phyloP scores from a whole-genome alignment of 1,140 invertebrate species.

The Drosophila sp. region DNA sequence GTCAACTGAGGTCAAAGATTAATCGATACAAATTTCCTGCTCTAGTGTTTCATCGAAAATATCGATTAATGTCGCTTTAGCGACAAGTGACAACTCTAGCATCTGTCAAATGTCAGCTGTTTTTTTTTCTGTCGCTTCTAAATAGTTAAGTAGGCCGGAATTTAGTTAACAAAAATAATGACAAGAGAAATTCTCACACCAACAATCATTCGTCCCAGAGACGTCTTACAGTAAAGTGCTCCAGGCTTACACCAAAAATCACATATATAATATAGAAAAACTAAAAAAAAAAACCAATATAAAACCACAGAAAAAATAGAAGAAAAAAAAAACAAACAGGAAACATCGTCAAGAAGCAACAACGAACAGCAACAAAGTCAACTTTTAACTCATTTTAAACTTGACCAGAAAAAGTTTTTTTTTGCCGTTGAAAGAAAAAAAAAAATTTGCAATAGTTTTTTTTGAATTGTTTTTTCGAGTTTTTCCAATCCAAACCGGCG shows the following conservation, averaged over 20 bases:
- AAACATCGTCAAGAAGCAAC: too few relatives aligned
- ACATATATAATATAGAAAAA: slow-evolving; percentile 34
- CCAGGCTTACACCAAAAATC: slow-evolving; percentile 25
- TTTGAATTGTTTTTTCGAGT: not conserved
- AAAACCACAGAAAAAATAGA: not conserved
- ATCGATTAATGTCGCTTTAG: not conserved
- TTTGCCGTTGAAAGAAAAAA: not conserved
- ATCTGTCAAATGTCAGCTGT: not conserved
- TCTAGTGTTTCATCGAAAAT: not conserved
- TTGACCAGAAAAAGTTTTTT: not conserved
- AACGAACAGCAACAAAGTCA: too few relatives aligned
- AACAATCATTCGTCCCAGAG: slow-evolving; percentile 49
- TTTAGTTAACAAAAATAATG: not conserved
- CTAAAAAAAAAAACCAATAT: slow-evolving; percentile 19
- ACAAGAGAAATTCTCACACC: not conserved
- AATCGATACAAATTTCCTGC: too few relatives aligned
- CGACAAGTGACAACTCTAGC: not conserved
- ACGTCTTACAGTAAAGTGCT: slow-evolving; percentile 49
- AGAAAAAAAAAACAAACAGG: too few relatives aligned
- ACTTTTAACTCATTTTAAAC: not conserved
- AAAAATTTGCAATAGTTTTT: slow-evolving; percentile 5
- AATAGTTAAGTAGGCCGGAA: slow-evolving; percentile 2
- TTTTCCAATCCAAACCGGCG: not conserved
- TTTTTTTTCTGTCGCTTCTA: not conserved
- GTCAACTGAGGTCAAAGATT: too few relatives aligned